These are phyloP conservation scores for Centroberyx gerrardi DNA, from an alignment of 2,797 vertebrate species.

Conservation along the genomic window DNA sequence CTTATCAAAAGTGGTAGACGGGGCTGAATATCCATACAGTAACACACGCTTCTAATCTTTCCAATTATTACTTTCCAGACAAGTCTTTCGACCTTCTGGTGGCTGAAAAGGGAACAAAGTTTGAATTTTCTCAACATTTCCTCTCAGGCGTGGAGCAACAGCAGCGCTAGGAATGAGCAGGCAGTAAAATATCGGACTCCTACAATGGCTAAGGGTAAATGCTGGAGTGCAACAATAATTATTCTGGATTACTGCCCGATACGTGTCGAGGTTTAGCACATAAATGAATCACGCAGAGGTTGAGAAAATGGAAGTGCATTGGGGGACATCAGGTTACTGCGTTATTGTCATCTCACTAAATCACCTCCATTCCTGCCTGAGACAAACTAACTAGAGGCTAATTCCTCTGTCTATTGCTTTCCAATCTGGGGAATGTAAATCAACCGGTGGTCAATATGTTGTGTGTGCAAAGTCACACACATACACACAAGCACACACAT, in stretches of 20 bases:
- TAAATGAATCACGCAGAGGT: slow-evolving; percentile 5
- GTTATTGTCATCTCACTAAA: slow-evolving; percentile 52
- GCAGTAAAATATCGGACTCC: not conserved
- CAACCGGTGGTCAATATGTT: slow-evolving; percentile 47
- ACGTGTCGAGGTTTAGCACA: slow-evolving; percentile 3
- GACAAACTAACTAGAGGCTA: slow-evolving; percentile 39
- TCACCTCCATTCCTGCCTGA: slow-evolving; percentile 31
- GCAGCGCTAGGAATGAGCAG: not conserved
- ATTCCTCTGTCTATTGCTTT: slow-evolving; percentile 60
- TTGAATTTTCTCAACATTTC: too few relatives aligned
- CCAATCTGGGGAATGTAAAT: slow-evolving; percentile 61
- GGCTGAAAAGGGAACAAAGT: too few relatives aligned
- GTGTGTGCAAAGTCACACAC: slow-evolving; percentile 31
- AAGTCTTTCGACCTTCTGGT: too few relatives aligned
- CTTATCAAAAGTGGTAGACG: too few relatives aligned
- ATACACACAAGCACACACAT: slow-evolving; percentile 10
- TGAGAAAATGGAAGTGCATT: slow-evolving; percentile 25
- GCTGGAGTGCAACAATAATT: not conserved
- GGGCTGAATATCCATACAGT: too few relatives aligned
- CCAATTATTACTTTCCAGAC: too few relatives aligned
- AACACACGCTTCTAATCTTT: too few relatives aligned
- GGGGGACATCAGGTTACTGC: slow-evolving; percentile 13
- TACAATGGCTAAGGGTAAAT: not conserved
- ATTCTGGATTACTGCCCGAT: not conserved
- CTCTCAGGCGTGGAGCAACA: not conserved